A percentile compares a stretch with the other conserved stretches of the same genome.
Conservation (phyloP, 2,888 invertebrate genomes). For the Rutpela maculata region DNA sequence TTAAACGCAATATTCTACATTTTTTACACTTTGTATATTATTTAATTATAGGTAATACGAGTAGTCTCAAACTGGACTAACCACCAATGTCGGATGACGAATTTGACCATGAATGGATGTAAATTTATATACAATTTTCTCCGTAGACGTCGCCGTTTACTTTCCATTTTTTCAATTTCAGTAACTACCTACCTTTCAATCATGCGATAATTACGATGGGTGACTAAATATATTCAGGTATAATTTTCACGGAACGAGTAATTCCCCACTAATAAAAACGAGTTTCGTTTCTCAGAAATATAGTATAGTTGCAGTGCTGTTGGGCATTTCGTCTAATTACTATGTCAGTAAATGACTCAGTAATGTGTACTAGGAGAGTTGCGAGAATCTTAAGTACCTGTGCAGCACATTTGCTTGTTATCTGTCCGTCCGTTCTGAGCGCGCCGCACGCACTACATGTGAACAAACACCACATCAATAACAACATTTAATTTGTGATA, state of each 20-base stretch:
- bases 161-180: conserved; percentile 23
- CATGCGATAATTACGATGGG: background rate
- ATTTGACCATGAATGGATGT: background rate
- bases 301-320: background rate
- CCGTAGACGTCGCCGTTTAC: conserved; percentile 8
- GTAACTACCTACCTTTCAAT: conserved; percentile 2
- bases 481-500: conserved; percentile 43
- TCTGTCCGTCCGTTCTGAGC: conserved; percentile 25
- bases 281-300: conserved; percentile 23
- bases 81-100: background rate
- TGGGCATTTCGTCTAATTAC: conserved; percentile 26
- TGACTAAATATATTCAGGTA: conserved; percentile 7
- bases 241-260: conserved; percentile 35
- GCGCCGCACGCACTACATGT: conserved; percentile 8
- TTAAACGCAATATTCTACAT: too few species aligned
- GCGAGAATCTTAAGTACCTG: conserved; percentile 31
- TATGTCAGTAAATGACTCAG: conserved; percentile 41
- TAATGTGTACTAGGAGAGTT: conserved; percentile 19
- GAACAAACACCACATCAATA: conserved; percentile 32
- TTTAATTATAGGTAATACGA: background rate
- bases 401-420: conserved; percentile 13
- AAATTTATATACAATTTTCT: background rate
- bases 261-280: conserved; percentile 39
- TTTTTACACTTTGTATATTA: too few species aligned
- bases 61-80: background rate